Evolutionary conservation across 2,888 invertebrate genomes (phyloP), one percentile per base, ranked within the genome.

Genomic region (Epinotia brunnichana): DNA sequence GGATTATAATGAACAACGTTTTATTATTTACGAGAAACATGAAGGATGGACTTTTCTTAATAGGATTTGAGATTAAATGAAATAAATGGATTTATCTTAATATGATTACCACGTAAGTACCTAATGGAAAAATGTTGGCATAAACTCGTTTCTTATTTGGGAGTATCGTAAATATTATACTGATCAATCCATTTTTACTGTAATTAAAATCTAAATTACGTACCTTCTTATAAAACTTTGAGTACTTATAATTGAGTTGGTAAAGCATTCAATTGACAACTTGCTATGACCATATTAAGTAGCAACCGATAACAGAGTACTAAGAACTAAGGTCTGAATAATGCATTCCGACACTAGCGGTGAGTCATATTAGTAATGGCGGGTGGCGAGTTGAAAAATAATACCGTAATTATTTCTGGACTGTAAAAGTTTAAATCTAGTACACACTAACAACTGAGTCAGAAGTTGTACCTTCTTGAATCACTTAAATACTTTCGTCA

Each of bases 271-370:
- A 48, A 48, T 51, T 48, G 24, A 13, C 15, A 39, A 13, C 21
- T 62, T 17, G 48, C 48, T 63, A 57, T 63, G 17, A 3, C 69
- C 62, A 44, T 63, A 70, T 70, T 17, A 56, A 56, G 62, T 39
- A n/a, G 48, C 13, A 35, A n/a, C 19, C 35, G 57, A 48, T 39
- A 63, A 53, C 57, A 57, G 3, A 51, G 2, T 63, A 63, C 56
- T 35, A 57, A 48, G 70, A 48, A 57, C 19, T 48, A n/a, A 21
- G 57, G 57, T 44, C 35, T 57, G 70, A 63, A 70, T 70, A 70
- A 63, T 63, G 62, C 63, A 63, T 62, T 56, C 48, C 39, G 19
- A 17, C 54, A 41, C 63, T 39, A 57, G 54, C 63, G n/a, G 63
- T 70, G 70, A 70, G 21, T 70, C 70, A 70, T 41, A 54, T 54